Evolutionary conservation across 2,888 invertebrate species (phyloP).

Genomic region (Drosophila melanosoma): DNA sequence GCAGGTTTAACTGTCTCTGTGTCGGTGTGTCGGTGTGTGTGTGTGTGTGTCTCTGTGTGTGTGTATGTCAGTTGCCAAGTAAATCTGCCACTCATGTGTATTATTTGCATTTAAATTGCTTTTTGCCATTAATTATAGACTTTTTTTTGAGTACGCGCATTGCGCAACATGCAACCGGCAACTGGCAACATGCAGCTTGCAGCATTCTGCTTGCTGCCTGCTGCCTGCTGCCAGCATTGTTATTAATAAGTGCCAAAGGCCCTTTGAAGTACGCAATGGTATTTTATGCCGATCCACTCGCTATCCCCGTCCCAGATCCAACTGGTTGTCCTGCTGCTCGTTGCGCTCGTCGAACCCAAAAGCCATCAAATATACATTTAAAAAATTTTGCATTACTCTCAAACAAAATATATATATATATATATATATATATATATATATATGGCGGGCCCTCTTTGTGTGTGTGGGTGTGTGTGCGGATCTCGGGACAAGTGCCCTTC

Average conservation of each 20-base stretch:
- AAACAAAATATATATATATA: not conserved
- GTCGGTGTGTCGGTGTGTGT: not conserved
- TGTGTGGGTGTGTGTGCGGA: not conserved
- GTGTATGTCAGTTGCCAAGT: slow-evolving; percentile 14
- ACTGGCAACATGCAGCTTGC: slow-evolving; percentile 9
- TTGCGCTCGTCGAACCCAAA: slow-evolving; percentile 36
- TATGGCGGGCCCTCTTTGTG: slow-evolving; percentile 1
- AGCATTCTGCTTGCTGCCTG: not conserved
- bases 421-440: not conserved
- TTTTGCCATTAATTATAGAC: slow-evolving; percentile 46
- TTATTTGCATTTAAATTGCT: slow-evolving; percentile 55
- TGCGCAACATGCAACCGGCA: slow-evolving; percentile 16
- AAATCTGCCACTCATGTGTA: slow-evolving; percentile 41
- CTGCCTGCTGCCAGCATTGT: slow-evolving; percentile 19
- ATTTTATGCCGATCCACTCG: slow-evolving; percentile 13
- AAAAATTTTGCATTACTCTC: slow-evolving; percentile 32
- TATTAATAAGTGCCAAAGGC: slow-evolving; percentile 46
- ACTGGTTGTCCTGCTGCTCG: not conserved
- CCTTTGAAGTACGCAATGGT: slow-evolving; percentile 47
- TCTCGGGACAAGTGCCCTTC: not conserved
- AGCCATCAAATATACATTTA: slow-evolving; percentile 55
- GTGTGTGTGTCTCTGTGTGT: not conserved
- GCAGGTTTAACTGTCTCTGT: slow-evolving; percentile 10
- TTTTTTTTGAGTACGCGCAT: slow-evolving; percentile 39
- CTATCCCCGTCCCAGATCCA: not conserved